Evolutionary conservation across 64 coral and sea anemone genomes (phyloP).

Genomic region (Porites australiensis): DNA sequence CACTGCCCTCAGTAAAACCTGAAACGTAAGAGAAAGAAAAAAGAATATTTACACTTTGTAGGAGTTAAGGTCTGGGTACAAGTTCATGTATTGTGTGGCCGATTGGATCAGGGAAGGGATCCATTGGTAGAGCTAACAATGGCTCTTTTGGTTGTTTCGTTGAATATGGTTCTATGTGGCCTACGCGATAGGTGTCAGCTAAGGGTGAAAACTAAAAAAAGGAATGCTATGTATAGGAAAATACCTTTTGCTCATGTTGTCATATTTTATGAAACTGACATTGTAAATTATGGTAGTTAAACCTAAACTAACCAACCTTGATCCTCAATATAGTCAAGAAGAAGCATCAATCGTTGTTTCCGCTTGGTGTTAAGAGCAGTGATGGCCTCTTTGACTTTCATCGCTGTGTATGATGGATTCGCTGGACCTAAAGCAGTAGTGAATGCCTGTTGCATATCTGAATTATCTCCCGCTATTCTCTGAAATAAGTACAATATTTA

Average conservation of each 20-base stretch:
- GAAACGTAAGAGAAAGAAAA: neutral
- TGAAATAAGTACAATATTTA: neutral
- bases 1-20: conserved; percentile 64
- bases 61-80: too few relatives aligned
- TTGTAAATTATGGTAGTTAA: neutral
- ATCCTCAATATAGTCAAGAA: conserved; percentile 31
- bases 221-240: too few relatives aligned
- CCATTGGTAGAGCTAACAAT: too few relatives aligned
- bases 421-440: neutral
- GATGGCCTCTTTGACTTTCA: neutral
- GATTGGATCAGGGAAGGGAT: too few relatives aligned
- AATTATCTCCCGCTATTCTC: neutral
- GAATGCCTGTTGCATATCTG: neutral
- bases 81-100: too few relatives aligned
- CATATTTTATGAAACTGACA: too few relatives aligned
- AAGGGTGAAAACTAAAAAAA: too few relatives aligned
- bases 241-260: too few relatives aligned
- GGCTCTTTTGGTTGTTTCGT: too few relatives aligned
- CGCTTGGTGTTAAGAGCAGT: conserved; percentile 16
- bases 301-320: neutral
- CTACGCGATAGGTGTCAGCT: too few relatives aligned
- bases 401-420: neutral
- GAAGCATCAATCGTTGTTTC: neutral
- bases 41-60: too few relatives aligned
- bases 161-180: too few relatives aligned